Evolutionary conservation across 2,113 vertebrate genomes (phyloP).

Genomic region (Hystrix brachyura): DNA sequence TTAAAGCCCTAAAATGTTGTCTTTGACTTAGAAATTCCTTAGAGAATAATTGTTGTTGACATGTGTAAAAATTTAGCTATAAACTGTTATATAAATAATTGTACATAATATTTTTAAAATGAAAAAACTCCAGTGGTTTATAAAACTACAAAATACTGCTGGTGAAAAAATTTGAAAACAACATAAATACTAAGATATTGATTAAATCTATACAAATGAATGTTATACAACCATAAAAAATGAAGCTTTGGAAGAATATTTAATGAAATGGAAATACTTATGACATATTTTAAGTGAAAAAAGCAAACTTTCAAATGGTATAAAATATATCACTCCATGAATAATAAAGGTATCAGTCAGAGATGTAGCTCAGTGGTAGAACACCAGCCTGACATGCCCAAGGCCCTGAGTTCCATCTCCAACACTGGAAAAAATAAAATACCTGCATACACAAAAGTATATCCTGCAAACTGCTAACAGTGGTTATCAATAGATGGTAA

Average conservation of each 20-base stretch:
- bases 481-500: not conserved
- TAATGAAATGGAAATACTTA: not conserved
- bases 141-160: not conserved
- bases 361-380: not conserved
- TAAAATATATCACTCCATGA: not conserved
- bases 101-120: not conserved
- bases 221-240: not conserved
- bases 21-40: not conserved
- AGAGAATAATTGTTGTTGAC: not conserved
- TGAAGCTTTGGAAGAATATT: not conserved
- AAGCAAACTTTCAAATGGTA: not conserved
- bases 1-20: not conserved
- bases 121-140: not conserved
- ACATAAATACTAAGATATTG: not conserved
- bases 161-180: not conserved
- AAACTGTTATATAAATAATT: not conserved
- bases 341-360: not conserved
- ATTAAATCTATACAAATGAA: not conserved
- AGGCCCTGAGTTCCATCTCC: not conserved
- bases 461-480: not conserved
- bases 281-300: not conserved
- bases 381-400: not conserved
- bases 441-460: not conserved
- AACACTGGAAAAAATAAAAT: not conserved
- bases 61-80: not conserved